Evolutionary conservation across 2,113 vertebrate species (phyloP), one percentile per base, ranked within the genome.

Genomic region (Pseudonaja textilis): DNA sequence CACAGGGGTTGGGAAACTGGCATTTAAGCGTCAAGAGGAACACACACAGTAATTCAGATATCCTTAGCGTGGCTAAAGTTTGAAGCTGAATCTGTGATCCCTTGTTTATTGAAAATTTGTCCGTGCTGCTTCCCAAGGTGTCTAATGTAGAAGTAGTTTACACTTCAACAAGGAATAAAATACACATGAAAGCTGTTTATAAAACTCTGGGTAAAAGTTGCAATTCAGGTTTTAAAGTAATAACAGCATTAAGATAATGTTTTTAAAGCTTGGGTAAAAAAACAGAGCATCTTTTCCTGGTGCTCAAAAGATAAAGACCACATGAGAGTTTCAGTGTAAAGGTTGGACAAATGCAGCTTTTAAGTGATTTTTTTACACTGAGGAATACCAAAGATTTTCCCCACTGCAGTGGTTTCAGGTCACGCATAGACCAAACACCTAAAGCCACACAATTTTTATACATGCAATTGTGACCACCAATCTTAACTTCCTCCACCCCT

Each of bases 1-100:
- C 47, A 81, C 3, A 93, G 64, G 14, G 93, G 61, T 20, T 94
- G 61, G n/a, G 39, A 94, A 89, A 39, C 93, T 57, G 42, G 5
- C 0, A 61, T 1, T 47, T 86, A 64, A 50, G 14, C 16, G 2
- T 85, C 25, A 12, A 25, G 5, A 91, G 59, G 93, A 93, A 90
- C 29, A 88, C 39, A 12, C 3, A 9, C 45, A 88, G 56, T 85
- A 14, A 22, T 54, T 54, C 50, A 89, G 95, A 45, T 69, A 95
- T 90, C 93, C 64, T 39, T 54, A 29, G 91, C 74, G 26, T 42
- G 93, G 56, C 45, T 87, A 86, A 50, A 52, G 11, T 5, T 7
- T 90, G 90, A 39, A n/a, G 50, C 18, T 85, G n/a, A 45, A 86
- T 39, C 10, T 1, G 5, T 1, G 4, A 45, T 6, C 7, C 29